Evolutionary conservation across 2,113 vertebrate genomes (phyloP).

Genomic region (Oxyura jamaicensis): DNA sequence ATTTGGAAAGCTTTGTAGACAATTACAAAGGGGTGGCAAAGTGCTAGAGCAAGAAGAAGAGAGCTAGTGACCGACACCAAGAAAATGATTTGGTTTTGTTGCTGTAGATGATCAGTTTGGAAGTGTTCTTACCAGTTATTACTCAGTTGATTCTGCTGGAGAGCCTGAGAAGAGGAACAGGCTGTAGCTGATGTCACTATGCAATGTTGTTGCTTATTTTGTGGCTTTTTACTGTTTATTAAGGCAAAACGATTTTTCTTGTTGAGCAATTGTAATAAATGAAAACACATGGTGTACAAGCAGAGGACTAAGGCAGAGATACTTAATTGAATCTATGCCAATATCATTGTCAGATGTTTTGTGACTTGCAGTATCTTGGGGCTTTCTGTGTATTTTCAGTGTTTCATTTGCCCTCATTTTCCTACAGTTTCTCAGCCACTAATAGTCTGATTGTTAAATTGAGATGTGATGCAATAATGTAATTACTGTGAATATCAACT

Average conservation of each 20-base stretch:
- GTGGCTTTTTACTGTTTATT: background rate
- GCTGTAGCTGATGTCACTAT: background rate
- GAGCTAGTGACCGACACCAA: background rate
- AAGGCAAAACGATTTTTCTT: background rate
- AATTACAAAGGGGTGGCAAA: background rate
- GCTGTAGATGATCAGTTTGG: background rate
- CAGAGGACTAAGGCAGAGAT: background rate
- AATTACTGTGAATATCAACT: background rate
- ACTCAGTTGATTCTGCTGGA: background rate
- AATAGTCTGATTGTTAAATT: background rate
- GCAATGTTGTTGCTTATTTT: background rate
- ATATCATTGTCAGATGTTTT: background rate
- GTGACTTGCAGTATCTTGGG: background rate
- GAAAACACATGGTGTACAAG: background rate
- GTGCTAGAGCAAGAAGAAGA: background rate
- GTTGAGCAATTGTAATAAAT: background rate
- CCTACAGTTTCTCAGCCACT: background rate
- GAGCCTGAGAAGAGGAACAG: background rate
- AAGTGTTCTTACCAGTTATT: background rate
- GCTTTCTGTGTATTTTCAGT: background rate
- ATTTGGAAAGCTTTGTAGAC: background rate
- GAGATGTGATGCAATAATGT: background rate
- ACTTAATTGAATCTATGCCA: background rate
- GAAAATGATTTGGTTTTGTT: background rate
- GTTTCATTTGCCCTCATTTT: background rate